Conservation (phyloP, 2,888 invertebrate genomes). For the Mesorhabditis belari region DNA sequence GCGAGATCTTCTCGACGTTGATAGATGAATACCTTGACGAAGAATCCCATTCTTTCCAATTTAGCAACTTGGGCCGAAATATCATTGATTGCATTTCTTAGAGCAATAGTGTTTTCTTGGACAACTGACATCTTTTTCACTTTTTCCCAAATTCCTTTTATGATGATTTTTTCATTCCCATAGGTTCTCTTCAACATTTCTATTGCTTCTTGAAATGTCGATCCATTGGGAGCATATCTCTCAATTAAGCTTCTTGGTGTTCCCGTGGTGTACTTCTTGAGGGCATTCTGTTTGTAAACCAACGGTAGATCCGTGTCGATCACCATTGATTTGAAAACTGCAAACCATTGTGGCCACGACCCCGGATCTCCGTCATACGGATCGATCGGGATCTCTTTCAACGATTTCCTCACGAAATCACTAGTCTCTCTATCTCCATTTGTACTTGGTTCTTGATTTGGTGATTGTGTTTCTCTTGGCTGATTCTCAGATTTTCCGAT, state of each 20-base stretch:
- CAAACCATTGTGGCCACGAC: neutral
- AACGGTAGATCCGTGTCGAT: neutral
- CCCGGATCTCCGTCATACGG: neutral
- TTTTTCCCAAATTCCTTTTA: neutral
- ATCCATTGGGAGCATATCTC: neutral
- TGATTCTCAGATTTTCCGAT: too few species aligned
- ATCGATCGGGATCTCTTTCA: too few species aligned
- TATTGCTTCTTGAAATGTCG: neutral
- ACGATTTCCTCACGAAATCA: too few species aligned
- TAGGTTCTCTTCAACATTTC: neutral
- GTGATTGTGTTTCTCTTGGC: too few species aligned
- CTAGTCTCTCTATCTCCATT: too few species aligned
- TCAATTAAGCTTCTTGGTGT: neutral
- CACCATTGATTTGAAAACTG: neutral
- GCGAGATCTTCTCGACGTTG: too few species aligned
- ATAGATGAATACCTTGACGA: too few species aligned
- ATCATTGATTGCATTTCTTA: neutral
- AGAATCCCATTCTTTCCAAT: too few species aligned
- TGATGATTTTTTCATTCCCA: neutral
- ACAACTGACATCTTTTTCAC: neutral
- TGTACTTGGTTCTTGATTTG: too few species aligned
- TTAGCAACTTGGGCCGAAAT: too few species aligned
- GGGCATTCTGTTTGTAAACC: neutral
- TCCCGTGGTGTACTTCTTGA: neutral
- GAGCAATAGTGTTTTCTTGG: neutral